Percentiles rank a stretch among this genome's conserved stretches.
Conservation (phyloP, 2,797 vertebrate genomes). For the Naso thynnoides region DNA sequence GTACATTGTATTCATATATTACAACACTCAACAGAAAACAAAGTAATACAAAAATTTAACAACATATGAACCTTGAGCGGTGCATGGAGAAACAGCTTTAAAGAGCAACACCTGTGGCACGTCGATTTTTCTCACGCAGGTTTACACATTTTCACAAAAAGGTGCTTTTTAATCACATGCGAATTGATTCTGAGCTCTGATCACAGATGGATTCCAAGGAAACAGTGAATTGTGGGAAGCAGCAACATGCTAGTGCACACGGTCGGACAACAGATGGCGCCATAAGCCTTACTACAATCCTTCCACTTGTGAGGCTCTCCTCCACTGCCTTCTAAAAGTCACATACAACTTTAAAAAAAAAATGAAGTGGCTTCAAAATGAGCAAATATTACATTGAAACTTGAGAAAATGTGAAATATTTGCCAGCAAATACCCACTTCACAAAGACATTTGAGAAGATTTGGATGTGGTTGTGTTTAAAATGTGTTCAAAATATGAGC, state of each 20-base stretch:
- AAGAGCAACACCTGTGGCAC: constrained; percentile 64
- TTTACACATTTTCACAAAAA: constrained; percentile 51
- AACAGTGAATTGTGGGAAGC: constrained; percentile 19
- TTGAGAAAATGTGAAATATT: constrained; percentile 71
- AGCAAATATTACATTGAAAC: constrained; percentile 38
- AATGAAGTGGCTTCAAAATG: constrained; percentile 26
- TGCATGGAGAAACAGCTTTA: constrained; percentile 43
- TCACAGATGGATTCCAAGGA: constrained; percentile 22
- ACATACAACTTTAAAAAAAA: neutral
- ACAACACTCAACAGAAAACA: constrained; percentile 71
- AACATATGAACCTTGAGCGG: constrained; percentile 58
- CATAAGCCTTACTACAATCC: constrained; percentile 13
- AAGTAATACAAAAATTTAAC: constrained; percentile 53
- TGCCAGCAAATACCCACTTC: constrained; percentile 78
- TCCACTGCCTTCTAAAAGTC: neutral
- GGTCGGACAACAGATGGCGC: constrained; percentile 66
- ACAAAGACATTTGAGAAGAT: constrained; percentile 29
- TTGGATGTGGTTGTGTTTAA: neutral
- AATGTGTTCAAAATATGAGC: neutral
- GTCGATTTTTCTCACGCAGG: constrained; percentile 51
- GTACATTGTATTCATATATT: constrained; percentile 73
- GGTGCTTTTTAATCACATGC: constrained; percentile 59
- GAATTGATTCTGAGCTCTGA: constrained; percentile 2
- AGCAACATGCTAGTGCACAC: neutral
- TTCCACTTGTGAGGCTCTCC: neutral